Percentiles rank a stretch among this genome's conserved stretches.
These are phyloP conservation scores for Elephas maximus DNA, from an alignment of 2,113 vertebrate species.

Conservation along the genomic window DNA sequence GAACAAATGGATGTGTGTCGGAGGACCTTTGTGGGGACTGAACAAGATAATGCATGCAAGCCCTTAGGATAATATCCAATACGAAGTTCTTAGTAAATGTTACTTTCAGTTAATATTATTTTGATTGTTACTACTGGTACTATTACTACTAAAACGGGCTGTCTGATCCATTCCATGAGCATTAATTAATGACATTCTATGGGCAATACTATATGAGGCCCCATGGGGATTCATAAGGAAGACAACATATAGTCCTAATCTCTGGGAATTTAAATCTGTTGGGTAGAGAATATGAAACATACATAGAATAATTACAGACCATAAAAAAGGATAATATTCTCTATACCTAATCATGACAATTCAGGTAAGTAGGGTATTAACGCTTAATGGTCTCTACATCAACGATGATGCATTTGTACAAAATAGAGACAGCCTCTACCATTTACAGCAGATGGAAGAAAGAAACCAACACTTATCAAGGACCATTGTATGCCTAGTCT, in stretches of 20 bases:
- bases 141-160: background rate
- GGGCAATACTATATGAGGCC: background rate
- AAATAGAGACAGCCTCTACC: background rate
- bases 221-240: background rate
- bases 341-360: background rate
- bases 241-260: background rate
- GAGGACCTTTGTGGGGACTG: background rate
- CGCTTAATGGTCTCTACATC: background rate
- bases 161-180: background rate
- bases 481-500: background rate
- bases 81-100: background rate
- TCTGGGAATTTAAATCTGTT: background rate
- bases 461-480: background rate
- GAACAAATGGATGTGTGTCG: background rate
- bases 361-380: too few species aligned
- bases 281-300: background rate
- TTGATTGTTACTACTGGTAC: background rate
- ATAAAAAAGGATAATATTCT: background rate
- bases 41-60: background rate
- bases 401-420: background rate
- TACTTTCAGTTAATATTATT: background rate
- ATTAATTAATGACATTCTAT: background rate
- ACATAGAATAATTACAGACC: background rate
- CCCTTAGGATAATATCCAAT: background rate
- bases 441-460: background rate